These are phyloP conservation scores for Saturnia pavonia DNA, from an alignment of 2,888 invertebrate species.

Conservation along the genomic window DNA sequence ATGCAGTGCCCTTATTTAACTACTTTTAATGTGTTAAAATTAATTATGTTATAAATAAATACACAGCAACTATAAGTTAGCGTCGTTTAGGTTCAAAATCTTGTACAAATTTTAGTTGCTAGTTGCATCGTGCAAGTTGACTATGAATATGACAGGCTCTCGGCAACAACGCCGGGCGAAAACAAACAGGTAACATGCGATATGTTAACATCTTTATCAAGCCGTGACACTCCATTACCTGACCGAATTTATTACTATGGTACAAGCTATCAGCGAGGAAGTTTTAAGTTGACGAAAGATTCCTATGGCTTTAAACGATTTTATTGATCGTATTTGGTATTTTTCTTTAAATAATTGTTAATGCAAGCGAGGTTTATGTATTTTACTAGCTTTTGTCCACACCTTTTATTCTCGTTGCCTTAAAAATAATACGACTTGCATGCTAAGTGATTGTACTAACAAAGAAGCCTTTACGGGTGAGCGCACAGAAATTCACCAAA, in stretches of 20 bases:
- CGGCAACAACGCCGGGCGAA: conserved; percentile 15
- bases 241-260: conserved; percentile 32
- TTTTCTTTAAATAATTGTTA: no score
- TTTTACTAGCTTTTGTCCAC: no score
- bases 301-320: no score
- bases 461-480: no score
- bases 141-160: not conserved
- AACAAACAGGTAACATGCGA: conserved; percentile 26
- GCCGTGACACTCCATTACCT: conserved; percentile 41
- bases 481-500: no score
- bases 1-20: no score
- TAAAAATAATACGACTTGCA: no score
- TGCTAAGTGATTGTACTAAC: no score
- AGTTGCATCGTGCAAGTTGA: conserved; percentile 2
- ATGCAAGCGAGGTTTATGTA: no score
- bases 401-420: no score
- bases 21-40: not conserved
- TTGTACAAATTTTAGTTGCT: not conserved
- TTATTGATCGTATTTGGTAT: no score
- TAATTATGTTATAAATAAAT: not conserved
- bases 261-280: conserved; percentile 23
- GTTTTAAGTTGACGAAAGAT: not conserved
- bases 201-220: conserved; percentile 36
- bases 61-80: not conserved
- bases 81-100: not conserved